Evolutionary conservation across 2,888 invertebrate species (phyloP), one percentile per base, ranked within the genome.

Genomic region (Tryphoninae sp.): DNA sequence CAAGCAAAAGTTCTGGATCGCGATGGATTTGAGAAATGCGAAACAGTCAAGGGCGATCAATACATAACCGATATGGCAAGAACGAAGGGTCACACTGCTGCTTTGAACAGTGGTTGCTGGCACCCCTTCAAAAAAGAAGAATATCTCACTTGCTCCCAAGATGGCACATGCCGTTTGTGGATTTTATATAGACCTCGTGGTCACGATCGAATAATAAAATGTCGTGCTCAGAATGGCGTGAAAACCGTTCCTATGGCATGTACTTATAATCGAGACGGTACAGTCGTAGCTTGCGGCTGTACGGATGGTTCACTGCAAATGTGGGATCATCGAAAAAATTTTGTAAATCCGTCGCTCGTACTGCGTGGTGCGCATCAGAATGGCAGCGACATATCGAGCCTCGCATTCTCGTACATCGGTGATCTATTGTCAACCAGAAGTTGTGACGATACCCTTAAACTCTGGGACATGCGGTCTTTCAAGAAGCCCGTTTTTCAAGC

Each of bases 241-340:
- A 96, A 96, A 90, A 96, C 97, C 0, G 94, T 96, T 80, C 98
- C 98, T 0, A 96, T 96, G 0, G 93, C 97, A 0, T 98, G 98
- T 90, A 93, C 95, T 0, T 98, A 96, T 90, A 97, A 96, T 65
- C 93, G 96, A 65, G 98, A 98, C 89, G 98, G 98, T 0, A 95
- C 96, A 75, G 94, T 97, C 0, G 96, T 99, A 3, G 97, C 97
- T 0, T 97, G 97, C 78, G 99, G 96, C 0, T 99, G 99, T 89
- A 94, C 94, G 61, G 99, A 99, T 92, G 99, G 99, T 0, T 98
- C 97, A 0, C 94, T 99, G 73, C 99, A 99, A 92, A 95, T 99
- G 93, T 99, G 99, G 99, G 99, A 99, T 90, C 96, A 97, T 69
- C 94, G 98, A 40, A 97, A 96, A 89, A 96, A 95, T 89, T 98